Base-by-base conservation (phyloP, 1,140 invertebrate genomes). In the Drosophila busckii region DNA sequence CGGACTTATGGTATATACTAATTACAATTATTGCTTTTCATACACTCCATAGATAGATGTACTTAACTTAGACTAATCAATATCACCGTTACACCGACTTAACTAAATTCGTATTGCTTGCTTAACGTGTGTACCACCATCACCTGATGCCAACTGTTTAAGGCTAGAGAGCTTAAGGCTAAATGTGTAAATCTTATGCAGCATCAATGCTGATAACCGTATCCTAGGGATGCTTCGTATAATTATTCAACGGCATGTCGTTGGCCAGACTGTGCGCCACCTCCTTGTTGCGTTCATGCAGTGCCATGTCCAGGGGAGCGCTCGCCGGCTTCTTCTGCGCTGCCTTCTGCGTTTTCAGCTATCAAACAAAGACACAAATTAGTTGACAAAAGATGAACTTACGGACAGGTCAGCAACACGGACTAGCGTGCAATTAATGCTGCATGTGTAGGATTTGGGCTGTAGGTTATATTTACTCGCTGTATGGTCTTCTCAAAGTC, bases 401-500 rank as follows among this genome's bases (percentile, higher is more conserved):
- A n/a, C n/a, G n/a, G n/a, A n/a, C n/a, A n/a, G n/a, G n/a, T n/a
- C n/a, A n/a, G n/a, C n/a, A n/a, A n/a, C 4, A 10, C 7, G 9
- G 2, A 28, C 49, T 34, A 25, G 32, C 19, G 10, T n/a, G n/a
- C 2, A 9, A 22, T 10, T 29, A 16, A 17, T 8, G 19, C 22
- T 4, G n/a, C 9, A 15, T 12, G 3, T 10, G 3, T 10, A 23
- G 34, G 25, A 8, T 41, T 16, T 8, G 9, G 40, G 42, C 13
- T 4, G 15, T 7, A 8, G 8, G 26, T 23, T 5, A 53, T 67
- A 70, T 50, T 87, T 87, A 87, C 85, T 46, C 85, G 63, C 64
- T 87, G 82, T 66, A 87, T 87, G 53, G 85, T 87, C 66, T 87
- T 86, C 60, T 87, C 85, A 32, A 87, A 87, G 45, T 87, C 85